A percentile compares a stretch with the other conserved stretches of the same genome.
phyloP scores from a whole-genome alignment of 1,140 invertebrate species.

The Zaprionus gabonicus region DNA sequence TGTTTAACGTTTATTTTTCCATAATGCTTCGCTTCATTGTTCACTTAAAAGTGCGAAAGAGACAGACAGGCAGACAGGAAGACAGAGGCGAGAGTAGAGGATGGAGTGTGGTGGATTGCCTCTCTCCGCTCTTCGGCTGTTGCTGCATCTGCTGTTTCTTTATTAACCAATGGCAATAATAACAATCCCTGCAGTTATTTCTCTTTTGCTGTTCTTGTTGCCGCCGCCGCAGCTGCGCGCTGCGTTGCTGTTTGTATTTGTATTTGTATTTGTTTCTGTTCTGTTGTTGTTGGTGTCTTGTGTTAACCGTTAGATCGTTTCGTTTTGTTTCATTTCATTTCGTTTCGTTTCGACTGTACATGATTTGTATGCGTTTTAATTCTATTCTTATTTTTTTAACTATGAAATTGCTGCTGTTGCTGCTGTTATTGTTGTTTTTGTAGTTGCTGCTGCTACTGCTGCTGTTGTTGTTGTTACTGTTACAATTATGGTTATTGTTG shows the following conservation, averaged over 20 bases:
- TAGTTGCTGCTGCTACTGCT: conserved; percentile 21
- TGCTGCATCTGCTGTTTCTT: conserved; percentile 8
- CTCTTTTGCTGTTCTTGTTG: conserved; percentile 18
- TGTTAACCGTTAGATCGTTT: conserved; percentile 18
- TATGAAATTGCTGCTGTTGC: conserved; percentile 54
- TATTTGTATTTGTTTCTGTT: conserved; percentile 6
- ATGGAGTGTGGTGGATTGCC: conserved; percentile 7
- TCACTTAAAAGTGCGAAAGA: conserved; percentile 10
- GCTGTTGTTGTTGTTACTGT: conserved; percentile 26
- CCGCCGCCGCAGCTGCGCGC: conserved; percentile 1
- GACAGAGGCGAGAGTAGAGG: conserved; percentile 26
- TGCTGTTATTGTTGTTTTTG: conserved; percentile 35
- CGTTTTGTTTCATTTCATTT: conserved; percentile 4
- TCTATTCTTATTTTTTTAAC: conserved; percentile 69
- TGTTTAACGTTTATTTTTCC: conserved; percentile 29
- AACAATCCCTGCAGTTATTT: conserved; percentile 10
- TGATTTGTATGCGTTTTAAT: conserved; percentile 68
- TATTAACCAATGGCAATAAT: conserved; percentile 23
- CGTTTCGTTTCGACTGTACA: conserved; percentile 58
- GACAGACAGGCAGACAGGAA: conserved; percentile 27
- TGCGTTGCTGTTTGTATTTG: background rate
- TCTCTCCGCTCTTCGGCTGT: conserved; percentile 7
- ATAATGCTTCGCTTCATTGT: conserved; percentile 23
- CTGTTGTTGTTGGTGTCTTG: conserved; percentile 14
- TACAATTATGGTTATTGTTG: conserved; percentile 34